A percentile compares a stretch with the other conserved stretches of the same genome.
Evolutionary conservation across 2,888 invertebrate genomes (phyloP).

Genomic region (Euplexia lucipara): DNA sequence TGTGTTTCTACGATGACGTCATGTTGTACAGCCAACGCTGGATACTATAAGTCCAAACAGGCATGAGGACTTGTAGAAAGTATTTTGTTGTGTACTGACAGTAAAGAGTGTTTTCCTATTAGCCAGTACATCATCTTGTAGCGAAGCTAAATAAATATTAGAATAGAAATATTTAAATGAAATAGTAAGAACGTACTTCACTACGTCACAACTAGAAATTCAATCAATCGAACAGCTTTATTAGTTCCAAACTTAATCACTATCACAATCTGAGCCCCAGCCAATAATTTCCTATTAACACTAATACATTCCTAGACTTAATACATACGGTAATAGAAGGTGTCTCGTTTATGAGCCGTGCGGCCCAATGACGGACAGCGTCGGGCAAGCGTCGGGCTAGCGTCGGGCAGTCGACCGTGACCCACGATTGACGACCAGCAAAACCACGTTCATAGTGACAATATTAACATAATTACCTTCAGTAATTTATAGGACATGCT

Average conservation of each 20-base stretch:
- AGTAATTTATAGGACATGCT: conserved; percentile 59
- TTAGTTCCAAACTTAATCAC: conserved; percentile 9
- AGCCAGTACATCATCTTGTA: no score
- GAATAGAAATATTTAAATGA: background rate
- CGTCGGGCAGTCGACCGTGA: conserved; percentile 66
- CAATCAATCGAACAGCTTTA: conserved; percentile 35
- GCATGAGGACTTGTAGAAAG: no score
- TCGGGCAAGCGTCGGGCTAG: conserved; percentile 18
- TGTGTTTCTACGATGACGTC: no score
- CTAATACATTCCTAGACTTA: conserved; percentile 57
- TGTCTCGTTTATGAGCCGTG: conserved; percentile 75
- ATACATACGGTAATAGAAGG: conserved; percentile 72
- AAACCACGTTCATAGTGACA: conserved; percentile 59
- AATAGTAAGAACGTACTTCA: conserved; percentile 6
- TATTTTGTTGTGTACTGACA: no score
- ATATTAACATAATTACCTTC: conserved; percentile 63
- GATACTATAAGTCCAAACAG: no score
- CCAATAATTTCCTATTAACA: conserved; percentile 47
- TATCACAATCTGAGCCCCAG: conserved; percentile 17
- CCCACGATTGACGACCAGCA: conserved; percentile 66
- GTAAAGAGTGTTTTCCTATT: no score
- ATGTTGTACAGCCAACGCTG: no score
- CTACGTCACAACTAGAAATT: conserved; percentile 5
- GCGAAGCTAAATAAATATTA: no score
- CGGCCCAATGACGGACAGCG: conserved; percentile 60